A percentile compares a stretch with the other conserved stretches of the same genome.
These are phyloP conservation scores for Adelphocoris suturalis DNA, from an alignment of 2,888 invertebrate species.

Conservation along the genomic window DNA sequence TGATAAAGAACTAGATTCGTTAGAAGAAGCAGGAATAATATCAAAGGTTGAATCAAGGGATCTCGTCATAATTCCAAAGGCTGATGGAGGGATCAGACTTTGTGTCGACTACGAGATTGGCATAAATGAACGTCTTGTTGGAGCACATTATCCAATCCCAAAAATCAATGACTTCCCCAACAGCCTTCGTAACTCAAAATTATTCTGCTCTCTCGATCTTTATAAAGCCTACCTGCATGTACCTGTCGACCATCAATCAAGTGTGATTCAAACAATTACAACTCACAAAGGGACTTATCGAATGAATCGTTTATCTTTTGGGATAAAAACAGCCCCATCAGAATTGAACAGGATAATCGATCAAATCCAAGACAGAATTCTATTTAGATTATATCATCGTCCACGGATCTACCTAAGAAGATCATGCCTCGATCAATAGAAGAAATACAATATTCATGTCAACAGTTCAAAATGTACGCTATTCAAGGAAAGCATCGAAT, in stretches of 20 bases:
- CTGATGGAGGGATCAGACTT: background rate
- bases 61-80: background rate
- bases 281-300: constrained; percentile 64
- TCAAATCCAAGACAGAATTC: constrained; percentile 29
- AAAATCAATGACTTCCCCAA: background rate
- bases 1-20: background rate
- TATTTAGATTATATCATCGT: constrained; percentile 75
- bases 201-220: background rate
- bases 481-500: constrained; percentile 65
- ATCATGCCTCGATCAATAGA: constrained; percentile 46
- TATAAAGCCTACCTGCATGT: constrained; percentile 58
- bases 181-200: background rate
- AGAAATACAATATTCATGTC: constrained; percentile 51
- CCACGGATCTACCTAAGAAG: constrained; percentile 71
- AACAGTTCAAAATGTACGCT: constrained; percentile 71
- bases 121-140: background rate
- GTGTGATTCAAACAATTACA: constrained; percentile 23
- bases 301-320: background rate
- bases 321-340: too few relatives aligned
- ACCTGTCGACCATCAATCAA: background rate
- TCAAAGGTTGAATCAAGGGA: background rate
- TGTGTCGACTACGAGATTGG: background rate
- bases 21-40: background rate
- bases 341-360: constrained; percentile 56
- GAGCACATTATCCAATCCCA: background rate